These are phyloP conservation scores for Siniperca obscura DNA, from an alignment of 2,797 vertebrate genomes.

Conservation along the genomic window DNA sequence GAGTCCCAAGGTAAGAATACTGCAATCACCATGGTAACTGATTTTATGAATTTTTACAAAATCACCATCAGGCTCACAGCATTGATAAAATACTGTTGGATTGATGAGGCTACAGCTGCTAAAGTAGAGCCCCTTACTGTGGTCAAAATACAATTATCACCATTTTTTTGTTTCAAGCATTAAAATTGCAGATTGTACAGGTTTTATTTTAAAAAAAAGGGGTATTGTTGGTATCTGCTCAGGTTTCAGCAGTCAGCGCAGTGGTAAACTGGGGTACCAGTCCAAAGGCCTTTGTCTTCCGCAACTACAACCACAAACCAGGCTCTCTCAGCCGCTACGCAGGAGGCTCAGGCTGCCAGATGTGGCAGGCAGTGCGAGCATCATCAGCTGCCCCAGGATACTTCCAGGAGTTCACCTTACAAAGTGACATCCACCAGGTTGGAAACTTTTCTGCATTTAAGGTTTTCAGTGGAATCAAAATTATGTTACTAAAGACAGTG, in stretches of 20 bases:
- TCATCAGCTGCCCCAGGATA: slow-evolving; percentile 87
- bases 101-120: background rate
- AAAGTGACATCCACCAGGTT: slow-evolving; percentile 87
- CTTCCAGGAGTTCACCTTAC: slow-evolving; percentile 84
- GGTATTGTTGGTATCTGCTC: slow-evolving; percentile 12
- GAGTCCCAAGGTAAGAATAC: slow-evolving; percentile 81
- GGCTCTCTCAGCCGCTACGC: slow-evolving; percentile 81
- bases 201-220: background rate
- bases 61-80: background rate
- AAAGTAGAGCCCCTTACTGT: background rate
- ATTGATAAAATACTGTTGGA: background rate
- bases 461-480: background rate
- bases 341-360: slow-evolving; percentile 78
- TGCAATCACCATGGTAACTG: background rate
- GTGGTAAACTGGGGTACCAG: slow-evolving; percentile 86
- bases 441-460: background rate
- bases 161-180: background rate
- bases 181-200: background rate
- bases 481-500: background rate
- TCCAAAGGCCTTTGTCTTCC: slow-evolving; percentile 85
- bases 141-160: background rate
- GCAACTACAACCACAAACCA: slow-evolving; percentile 85
- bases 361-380: slow-evolving; percentile 86
- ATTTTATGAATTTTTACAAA: background rate
- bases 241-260: slow-evolving; percentile 86